phyloP scores from a whole-genome alignment of 2,797 vertebrate species.

The Platalea minor region DNA sequence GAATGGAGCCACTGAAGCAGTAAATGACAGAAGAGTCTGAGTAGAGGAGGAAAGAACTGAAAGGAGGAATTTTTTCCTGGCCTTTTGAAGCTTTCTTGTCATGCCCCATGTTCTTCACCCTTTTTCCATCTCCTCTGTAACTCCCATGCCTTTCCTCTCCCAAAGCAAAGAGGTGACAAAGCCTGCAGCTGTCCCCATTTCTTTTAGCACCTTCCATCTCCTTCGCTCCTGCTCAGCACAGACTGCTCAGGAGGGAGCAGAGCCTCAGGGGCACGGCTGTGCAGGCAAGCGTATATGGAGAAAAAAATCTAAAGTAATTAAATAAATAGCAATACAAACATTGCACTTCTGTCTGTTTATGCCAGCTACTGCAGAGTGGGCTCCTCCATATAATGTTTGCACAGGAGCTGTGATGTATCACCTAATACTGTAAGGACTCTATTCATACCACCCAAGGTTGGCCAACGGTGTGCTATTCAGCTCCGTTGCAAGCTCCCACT shows the following conservation, averaged over 20 bases:
- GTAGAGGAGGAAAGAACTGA: not conserved
- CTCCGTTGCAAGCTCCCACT: not conserved
- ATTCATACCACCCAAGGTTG: not conserved
- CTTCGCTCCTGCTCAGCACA: not conserved
- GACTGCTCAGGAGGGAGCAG: not conserved
- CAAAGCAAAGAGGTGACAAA: not conserved
- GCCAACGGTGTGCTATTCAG: not conserved
- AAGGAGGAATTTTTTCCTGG: not conserved
- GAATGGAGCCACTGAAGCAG: not conserved
- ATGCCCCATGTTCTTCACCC: not conserved
- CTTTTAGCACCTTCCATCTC: not conserved
- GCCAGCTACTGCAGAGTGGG: not conserved
- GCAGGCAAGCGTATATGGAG: not conserved
- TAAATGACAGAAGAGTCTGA: not conserved
- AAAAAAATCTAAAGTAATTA: conserved; percentile 15
- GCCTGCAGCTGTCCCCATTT: not conserved
- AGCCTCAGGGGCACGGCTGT: not conserved
- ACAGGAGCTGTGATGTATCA: not conserved
- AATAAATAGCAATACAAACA: conserved; percentile 6
- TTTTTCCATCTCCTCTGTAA: not conserved
- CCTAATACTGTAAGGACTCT: not conserved
- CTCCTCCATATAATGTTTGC: not conserved
- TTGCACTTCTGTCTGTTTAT: not conserved
- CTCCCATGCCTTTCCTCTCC: not conserved
- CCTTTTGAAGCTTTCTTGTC: not conserved